Conservation (phyloP, 2,113 vertebrate species). For the Loxodonta africana region DNA sequence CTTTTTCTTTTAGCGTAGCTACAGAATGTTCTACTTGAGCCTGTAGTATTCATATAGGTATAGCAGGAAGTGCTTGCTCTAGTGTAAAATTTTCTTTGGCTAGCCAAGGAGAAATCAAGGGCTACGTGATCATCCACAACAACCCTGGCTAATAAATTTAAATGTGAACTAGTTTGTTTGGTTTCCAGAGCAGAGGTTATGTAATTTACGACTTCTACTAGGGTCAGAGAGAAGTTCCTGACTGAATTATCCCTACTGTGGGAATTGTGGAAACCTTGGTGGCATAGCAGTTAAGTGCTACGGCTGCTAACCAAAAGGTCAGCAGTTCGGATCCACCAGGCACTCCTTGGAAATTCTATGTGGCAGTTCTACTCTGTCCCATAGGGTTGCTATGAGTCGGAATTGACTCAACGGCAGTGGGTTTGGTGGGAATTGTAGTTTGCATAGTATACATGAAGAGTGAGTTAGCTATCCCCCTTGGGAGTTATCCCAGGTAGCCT, state of each 20-base stretch:
- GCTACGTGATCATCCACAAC: not conserved
- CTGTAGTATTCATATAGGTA: not conserved
- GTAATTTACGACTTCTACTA: not conserved
- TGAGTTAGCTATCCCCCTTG: accelerated
- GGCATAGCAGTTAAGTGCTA: too few relatives aligned
- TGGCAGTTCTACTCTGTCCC: too few relatives aligned
- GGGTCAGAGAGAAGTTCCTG: not conserved
- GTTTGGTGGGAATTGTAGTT: not conserved
- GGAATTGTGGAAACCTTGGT: not conserved
- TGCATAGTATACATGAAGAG: not conserved
- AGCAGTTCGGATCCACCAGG: too few relatives aligned
- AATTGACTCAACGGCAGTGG: too few relatives aligned
- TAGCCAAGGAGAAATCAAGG: not conserved
- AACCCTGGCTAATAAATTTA: not conserved
- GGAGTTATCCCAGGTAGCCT: not conserved
- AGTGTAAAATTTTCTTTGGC: not conserved
- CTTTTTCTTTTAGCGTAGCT: not conserved
- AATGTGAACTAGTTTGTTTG: not conserved
- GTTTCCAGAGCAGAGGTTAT: not conserved
- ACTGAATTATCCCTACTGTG: not conserved
- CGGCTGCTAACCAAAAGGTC: too few relatives aligned
- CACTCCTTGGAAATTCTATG: too few relatives aligned
- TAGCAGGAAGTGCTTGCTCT: not conserved
- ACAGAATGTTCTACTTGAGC: not conserved
- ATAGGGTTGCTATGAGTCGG: too few relatives aligned